Evolutionary conservation across 2,888 invertebrate genomes (phyloP).

Genomic region (Villa cingulata): DNA sequence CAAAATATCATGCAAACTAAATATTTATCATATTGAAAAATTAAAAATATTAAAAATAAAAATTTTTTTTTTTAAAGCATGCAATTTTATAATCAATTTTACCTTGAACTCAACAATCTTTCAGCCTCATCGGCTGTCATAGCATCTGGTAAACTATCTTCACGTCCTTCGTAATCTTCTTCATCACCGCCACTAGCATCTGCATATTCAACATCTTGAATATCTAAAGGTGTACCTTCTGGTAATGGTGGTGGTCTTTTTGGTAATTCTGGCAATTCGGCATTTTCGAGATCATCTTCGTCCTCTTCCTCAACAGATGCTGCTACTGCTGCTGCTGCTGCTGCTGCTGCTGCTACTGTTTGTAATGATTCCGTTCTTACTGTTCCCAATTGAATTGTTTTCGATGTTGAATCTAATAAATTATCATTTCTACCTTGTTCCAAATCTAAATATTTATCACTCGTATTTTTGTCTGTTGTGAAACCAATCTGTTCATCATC

Average conservation of each 20-base stretch:
- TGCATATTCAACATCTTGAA: slow-evolving; percentile 44
- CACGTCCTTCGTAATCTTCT: slow-evolving; percentile 29
- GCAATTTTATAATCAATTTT: too few species aligned
- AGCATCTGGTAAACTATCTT: slow-evolving; percentile 38
- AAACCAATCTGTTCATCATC: slow-evolving; percentile 17
- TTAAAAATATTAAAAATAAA: too few species aligned
- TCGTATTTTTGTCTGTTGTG: background rate
- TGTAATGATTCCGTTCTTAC: background rate
- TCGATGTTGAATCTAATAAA: background rate
- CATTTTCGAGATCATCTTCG: slow-evolving; percentile 16
- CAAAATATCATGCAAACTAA: too few species aligned
- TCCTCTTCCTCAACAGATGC: slow-evolving; percentile 21
- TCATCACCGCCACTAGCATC: slow-evolving; percentile 43
- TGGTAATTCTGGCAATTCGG: slow-evolving; percentile 22
- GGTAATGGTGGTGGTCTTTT: slow-evolving; percentile 27
- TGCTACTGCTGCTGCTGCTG: background rate
- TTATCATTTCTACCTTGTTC: background rate
- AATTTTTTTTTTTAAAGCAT: too few species aligned
- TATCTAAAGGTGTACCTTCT: slow-evolving; percentile 42
- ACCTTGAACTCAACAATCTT: slow-evolving; percentile 74
- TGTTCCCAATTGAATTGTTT: background rate
- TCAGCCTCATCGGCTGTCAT: slow-evolving; percentile 85
- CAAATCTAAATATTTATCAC: background rate
- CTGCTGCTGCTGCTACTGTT: background rate
- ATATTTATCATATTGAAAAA: too few species aligned